Evolutionary conservation across 2,113 vertebrate species (phyloP).

Genomic region (Enhydra lutris): DNA sequence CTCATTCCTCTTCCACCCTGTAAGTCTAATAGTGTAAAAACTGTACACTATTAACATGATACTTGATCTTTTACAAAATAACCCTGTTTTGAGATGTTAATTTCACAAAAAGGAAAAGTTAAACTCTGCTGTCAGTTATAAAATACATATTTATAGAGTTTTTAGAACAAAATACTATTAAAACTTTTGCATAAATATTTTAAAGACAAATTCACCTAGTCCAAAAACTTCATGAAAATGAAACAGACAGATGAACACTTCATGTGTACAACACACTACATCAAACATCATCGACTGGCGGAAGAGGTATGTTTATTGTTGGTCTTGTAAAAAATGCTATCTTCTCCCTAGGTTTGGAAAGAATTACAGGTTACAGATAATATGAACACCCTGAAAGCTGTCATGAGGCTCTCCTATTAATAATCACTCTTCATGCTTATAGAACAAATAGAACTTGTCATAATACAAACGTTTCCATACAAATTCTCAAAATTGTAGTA

Average conservation of each 20-base stretch:
- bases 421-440: neutral
- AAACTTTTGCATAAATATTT: neutral
- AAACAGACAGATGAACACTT: neutral
- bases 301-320: neutral
- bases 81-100: neutral
- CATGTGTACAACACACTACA: neutral
- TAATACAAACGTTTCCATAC: neutral
- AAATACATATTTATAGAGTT: neutral
- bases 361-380: neutral
- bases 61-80: neutral
- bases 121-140: neutral
- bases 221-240: neutral
- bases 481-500: neutral
- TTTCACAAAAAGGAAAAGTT: neutral
- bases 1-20: too few species aligned
- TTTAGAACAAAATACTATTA: neutral
- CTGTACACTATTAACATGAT: too few species aligned
- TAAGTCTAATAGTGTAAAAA: too few species aligned
- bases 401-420: neutral
- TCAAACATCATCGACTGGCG: neutral
- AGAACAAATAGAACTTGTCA: neutral
- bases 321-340: neutral
- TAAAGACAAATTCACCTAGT: neutral
- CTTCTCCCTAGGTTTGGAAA: neutral
- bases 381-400: neutral